A percentile compares a stretch with the other conserved stretches of the same genome.
phyloP scores from a whole-genome alignment of 1,140 invertebrate species.

The Capitella teleta region DNA sequence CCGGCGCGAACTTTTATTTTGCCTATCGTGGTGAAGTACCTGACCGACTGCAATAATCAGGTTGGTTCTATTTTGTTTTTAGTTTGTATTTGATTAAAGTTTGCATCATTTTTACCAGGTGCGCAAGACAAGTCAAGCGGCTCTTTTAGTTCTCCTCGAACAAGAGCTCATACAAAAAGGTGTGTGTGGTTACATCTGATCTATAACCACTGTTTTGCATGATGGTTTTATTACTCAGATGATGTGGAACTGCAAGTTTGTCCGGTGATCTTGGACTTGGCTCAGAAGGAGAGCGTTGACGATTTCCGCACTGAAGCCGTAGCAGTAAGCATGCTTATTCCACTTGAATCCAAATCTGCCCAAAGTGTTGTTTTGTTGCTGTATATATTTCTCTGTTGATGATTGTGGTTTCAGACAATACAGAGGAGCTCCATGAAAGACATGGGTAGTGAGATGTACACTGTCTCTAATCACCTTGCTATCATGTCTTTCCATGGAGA shows the following conservation, averaged over 20 bases:
- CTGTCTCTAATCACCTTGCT: constrained; percentile 60
- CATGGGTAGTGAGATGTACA: constrained; percentile 89
- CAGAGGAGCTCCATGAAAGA: constrained; percentile 57
- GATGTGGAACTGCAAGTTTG: constrained; percentile 53
- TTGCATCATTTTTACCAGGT: constrained; percentile 43
- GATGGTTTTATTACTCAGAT: constrained; percentile 23
- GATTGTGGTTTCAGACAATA: background rate
- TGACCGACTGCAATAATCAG: constrained; percentile 51
- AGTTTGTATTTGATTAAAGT: background rate
- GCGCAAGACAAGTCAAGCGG: constrained; percentile 51
- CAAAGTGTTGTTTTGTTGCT: background rate
- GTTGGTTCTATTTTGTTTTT: constrained; percentile 33
- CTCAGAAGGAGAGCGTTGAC: constrained; percentile 40
- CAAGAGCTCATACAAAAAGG: constrained; percentile 48
- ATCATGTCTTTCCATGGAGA: constrained; percentile 87
- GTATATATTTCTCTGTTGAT: background rate
- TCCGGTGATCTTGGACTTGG: constrained; percentile 46
- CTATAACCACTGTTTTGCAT: background rate
- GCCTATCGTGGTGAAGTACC: constrained; percentile 50
- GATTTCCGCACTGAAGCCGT: constrained; percentile 49
- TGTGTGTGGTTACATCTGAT: constrained; percentile 16
- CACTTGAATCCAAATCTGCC: background rate
- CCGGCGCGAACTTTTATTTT: constrained; percentile 46
- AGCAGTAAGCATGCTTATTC: constrained; percentile 39
- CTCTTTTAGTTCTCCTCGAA: constrained; percentile 53